Conservation (phyloP, 2,113 vertebrate species). For the Brachyistius frenatus region DNA sequence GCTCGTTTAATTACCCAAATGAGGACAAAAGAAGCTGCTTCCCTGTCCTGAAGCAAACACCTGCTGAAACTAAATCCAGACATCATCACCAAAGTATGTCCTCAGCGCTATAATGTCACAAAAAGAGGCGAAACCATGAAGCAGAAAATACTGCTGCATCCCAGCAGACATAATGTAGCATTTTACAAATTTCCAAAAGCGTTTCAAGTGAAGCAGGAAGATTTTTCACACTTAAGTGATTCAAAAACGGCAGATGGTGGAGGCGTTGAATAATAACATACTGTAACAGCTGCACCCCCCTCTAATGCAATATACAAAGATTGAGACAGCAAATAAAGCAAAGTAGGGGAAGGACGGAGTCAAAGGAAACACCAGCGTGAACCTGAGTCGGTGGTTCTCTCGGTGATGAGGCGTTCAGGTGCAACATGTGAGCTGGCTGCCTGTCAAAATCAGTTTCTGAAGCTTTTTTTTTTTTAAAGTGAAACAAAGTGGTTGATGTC, state of each 20-base stretch:
- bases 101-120: background rate
- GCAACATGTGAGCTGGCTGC: conserved; percentile 1
- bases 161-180: background rate
- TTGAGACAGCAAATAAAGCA: background rate
- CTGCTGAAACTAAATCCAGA: background rate
- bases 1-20: conserved; percentile 10
- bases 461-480: background rate
- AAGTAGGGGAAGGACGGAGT: background rate
- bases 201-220: conserved; percentile 2
- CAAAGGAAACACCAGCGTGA: background rate
- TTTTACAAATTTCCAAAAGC: background rate
- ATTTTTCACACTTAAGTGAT: conserved; percentile 23
- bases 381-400: background rate
- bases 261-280: background rate
- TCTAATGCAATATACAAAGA: conserved; percentile 6
- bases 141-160: too few species aligned
- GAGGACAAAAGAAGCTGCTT: background rate
- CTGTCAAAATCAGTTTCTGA: conserved; percentile 23
- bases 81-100: background rate
- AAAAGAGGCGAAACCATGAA: too few species aligned
- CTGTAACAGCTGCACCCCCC: conserved; percentile 23
- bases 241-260: conserved; percentile 15
- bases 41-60: background rate
- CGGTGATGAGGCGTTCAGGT: background rate
- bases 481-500: conserved; percentile 4